Base-by-base conservation (phyloP, 2,113 vertebrate genomes). In the Panthera tigris region DNA sequence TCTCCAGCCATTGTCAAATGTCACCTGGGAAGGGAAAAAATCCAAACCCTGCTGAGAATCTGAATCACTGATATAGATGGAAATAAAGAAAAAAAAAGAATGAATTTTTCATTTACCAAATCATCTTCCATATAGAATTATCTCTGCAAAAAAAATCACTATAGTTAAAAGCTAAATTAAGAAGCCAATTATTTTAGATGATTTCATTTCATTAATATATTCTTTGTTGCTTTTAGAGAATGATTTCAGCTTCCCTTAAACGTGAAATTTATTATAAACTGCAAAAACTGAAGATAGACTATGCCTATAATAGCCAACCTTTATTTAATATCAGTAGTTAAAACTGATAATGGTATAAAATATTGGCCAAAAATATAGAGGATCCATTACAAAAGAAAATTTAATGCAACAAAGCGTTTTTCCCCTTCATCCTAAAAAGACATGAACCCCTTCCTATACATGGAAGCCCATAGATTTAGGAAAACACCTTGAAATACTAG, bases 21-120 rank as follows among this genome's bases (percentile, higher is more conserved):
- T 80, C 23, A 79, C 48, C 31, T 39, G 25, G 18, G 61, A 13
- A 23, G 16, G 18, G 31, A 21, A 27, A 19, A 33, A 87, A 92
- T 81, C 61, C 8, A 2, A 74, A 55, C 5, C 5, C 18, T 68
- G 23, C 0, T 61, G 31, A 80, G 66, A 85, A 50, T 71, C 81
- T 66, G 69, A 71, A 86, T 94, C 63, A 94, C 29, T 63, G 31
- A 66, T 45, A 80, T 7, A 73, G 9, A 80, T 65, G 23, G 84
- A 93, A 82, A 36, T 7, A 68, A 88, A 63, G 14, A 33, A 52
- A 94, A 41, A 19, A 94, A 41, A 19, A 16, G 23, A 81, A 27
- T 65, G 23, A 83, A 25, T 25, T 96, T 94, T 69, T 79, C 36
- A 96, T 65, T 91, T 90, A 23, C 27, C 84, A 80, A 96, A 91